Conservation (phyloP, 2,113 vertebrate species). For the Leptosomus discolor region DNA sequence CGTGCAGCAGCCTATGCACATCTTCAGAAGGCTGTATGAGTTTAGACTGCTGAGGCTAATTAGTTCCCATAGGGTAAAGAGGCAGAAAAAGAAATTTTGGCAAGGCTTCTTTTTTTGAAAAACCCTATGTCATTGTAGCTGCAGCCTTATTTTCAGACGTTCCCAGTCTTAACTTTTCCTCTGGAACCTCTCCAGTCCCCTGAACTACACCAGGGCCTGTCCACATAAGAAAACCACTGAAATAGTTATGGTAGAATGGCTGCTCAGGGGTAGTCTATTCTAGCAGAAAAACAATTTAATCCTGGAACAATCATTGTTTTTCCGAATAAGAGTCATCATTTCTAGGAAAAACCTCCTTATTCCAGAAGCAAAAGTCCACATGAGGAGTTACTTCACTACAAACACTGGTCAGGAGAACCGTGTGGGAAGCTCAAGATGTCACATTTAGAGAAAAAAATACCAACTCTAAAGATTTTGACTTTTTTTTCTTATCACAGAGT, state of each 20-base stretch:
- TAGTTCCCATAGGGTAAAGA: neutral
- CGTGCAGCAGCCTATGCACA: neutral
- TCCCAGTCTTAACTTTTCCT: neutral
- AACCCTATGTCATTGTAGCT: neutral
- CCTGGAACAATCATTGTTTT: neutral
- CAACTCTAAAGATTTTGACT: neutral
- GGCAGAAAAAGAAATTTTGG: neutral
- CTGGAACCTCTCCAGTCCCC: neutral
- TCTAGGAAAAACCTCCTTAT: neutral
- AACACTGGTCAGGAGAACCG: neutral
- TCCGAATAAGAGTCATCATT: neutral
- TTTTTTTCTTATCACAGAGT: neutral
- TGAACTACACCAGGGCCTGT: neutral
- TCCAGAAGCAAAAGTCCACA: neutral
- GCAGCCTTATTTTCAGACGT: neutral
- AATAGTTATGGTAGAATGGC: neutral
- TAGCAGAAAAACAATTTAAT: neutral
- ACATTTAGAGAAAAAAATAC: neutral
- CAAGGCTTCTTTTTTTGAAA: neutral
- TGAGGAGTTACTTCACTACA: neutral
- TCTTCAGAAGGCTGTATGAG: neutral
- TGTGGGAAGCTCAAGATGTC: neutral
- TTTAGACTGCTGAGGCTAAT: neutral
- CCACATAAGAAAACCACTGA: neutral
- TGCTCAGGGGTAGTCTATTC: neutral